Evolutionary conservation across 2,113 vertebrate genomes (phyloP).

Genomic region (Polypterus senegalus): DNA sequence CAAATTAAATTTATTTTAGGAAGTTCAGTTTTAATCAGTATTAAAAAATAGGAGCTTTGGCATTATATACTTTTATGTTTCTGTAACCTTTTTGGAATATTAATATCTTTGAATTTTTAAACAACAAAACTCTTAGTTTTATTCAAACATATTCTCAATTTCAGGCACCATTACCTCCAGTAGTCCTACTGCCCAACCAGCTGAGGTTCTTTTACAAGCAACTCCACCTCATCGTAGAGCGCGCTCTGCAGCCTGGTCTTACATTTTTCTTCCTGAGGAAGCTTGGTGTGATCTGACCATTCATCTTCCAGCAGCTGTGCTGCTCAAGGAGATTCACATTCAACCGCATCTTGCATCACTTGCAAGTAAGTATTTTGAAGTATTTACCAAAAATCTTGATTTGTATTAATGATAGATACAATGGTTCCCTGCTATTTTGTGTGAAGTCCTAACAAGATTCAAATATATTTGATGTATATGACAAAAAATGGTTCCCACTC

Average conservation of each 20-base stretch:
- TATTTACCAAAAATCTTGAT: no score
- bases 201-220: slow-evolving; percentile 89
- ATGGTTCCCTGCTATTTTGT: no score
- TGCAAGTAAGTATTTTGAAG: slow-evolving; percentile 66
- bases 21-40: not conserved
- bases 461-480: no score
- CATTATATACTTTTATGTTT: not conserved
- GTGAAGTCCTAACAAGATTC: no score
- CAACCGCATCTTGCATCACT: slow-evolving; percentile 94
- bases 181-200: slow-evolving; percentile 93
- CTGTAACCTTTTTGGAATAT: not conserved
- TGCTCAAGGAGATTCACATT: slow-evolving; percentile 95
- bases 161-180: slow-evolving; percentile 95
- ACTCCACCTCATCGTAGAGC: slow-evolving; percentile 89
- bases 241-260: slow-evolving; percentile 93
- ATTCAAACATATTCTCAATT: slow-evolving; percentile 9
- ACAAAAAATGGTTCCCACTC: no score
- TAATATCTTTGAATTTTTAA: not conserved
- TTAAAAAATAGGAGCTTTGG: not conserved
- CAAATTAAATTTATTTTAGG: no score
- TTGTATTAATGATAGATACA: no score
- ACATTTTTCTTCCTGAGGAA: slow-evolving; percentile 93
- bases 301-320: slow-evolving; percentile 86
- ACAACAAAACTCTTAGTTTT: no score
- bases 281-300: slow-evolving; percentile 98